Evolutionary conservation across 2,113 vertebrate species (phyloP), one percentile per base, ranked within the genome.

Genomic region (Percopsis transmontana): DNA sequence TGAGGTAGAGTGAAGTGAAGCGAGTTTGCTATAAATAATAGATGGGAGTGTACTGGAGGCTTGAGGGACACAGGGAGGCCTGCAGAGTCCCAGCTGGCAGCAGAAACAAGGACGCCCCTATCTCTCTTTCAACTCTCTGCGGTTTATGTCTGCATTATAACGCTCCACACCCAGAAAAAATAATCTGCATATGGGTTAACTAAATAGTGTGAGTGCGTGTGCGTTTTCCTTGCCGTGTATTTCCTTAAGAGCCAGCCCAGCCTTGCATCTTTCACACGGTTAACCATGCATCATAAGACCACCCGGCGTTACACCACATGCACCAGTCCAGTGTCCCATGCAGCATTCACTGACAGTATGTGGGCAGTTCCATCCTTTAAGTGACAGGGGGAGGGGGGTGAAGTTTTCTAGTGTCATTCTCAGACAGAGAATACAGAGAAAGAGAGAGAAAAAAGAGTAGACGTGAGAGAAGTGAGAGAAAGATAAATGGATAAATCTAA

Each of bases 321-420:
- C 92, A 90, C 83, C 87, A 85, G 76, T 85, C 80, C 85, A 84
- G 83, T 77, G 77, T 85, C 80, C 77, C 91, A 93, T 92, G 92
- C 92, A 92, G 89, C 91, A 92, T 92, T 91, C 89, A 85, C 79
- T 59, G 59, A 77, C 79, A 90, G 82, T 84, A 85, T 68, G 76
- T 69, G 68, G 81, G 82, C 85, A 68, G 77, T 68, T 75, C 87
- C 82, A 87, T 87, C 85, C 89, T 88, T 74, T 58, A 80, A 79
- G 79, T 78, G 75, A 67, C 60, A 62, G 71, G 73, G 75, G 71
- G 68, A 59, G 13, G 57, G 5, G 61, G 45, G 45, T 6, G 2
- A 55, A 78, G 82, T 74, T 77, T 80, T 86, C 83, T 76, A 84
- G 70, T 77, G 64, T 86, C 81, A 79, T 82, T 85, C 76, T 84